Conservation (phyloP, 2,113 vertebrate species). For the Syngnathus typhle region DNA sequence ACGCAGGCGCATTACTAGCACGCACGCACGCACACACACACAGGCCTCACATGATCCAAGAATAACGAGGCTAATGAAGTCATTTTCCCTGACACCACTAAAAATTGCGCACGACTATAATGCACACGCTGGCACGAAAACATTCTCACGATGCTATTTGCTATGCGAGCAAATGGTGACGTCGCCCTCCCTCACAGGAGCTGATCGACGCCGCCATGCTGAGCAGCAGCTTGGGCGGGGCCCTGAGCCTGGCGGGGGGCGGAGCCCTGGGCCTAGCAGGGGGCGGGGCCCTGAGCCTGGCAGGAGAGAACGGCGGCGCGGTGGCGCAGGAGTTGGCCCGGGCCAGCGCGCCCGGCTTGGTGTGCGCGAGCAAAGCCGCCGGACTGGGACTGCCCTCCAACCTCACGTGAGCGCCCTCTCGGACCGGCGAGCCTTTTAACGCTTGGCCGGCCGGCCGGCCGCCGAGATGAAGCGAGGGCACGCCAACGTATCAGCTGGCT, state of each 20-base stretch:
- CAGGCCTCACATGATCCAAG: neutral
- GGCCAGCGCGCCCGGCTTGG: constrained; percentile 79
- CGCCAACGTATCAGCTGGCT: constrained; percentile 20
- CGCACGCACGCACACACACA: neutral
- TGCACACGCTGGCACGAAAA: too few relatives aligned
- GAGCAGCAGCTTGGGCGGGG: constrained; percentile 77
- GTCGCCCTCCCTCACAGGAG: constrained; percentile 66
- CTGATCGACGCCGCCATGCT: constrained; percentile 86
- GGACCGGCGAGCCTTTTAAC: too few relatives aligned
- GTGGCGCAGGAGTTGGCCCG: constrained; percentile 83
- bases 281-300: constrained; percentile 43
- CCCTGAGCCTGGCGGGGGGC: constrained; percentile 61
- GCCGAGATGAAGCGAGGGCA: constrained; percentile 25
- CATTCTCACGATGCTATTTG: too few relatives aligned
- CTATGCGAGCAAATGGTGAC: too few relatives aligned
- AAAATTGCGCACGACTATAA: too few relatives aligned
- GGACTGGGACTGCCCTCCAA: constrained; percentile 83
- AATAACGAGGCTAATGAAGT: too few relatives aligned
- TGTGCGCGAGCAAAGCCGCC: constrained; percentile 87
- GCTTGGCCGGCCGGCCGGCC: neutral
- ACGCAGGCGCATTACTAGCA: neutral
- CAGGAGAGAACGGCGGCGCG: constrained; percentile 84
- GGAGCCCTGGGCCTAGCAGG: constrained; percentile 28
- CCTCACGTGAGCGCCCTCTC: constrained; percentile 72
- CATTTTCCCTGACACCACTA: too few relatives aligned